Evolutionary conservation across 2,797 vertebrate species (phyloP), one percentile per base, ranked within the genome.

Genomic region (Falco cherrug): DNA sequence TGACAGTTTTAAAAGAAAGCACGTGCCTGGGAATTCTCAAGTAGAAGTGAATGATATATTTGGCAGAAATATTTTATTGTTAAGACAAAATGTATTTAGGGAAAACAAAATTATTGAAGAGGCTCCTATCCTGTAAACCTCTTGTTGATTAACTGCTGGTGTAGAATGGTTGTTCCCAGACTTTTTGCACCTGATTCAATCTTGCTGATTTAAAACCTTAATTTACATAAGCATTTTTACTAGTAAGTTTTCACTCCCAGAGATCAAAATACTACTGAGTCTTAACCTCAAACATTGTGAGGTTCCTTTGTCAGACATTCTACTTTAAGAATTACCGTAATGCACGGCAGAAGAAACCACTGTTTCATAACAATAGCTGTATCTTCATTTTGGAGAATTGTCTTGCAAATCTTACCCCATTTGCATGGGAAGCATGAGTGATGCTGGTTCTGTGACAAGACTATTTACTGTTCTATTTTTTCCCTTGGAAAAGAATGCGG

Each of bases 11-110:
- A 37, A 56, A 57, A 29, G 43, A 5, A 59, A 28, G 31, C 37
- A 33, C 26, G 7, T 2, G 41, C 39, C 13, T 11, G 7, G 70
- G 47, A 65, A 37, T 53, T 67, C 25, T 7, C 63, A 16, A 10
- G 31, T 45, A 21, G 47, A 57, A 35, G 59, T 0, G 2, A 8
- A 10, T 29, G 0, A 3, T 1, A 4, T 7, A 1, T 5, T 83
- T 60, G 64, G 76, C 85, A 88, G 73, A 45, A 41, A 29, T 43
- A 5, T 19, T 60, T 33, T 37, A n/a, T 31, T 74, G 19, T 56
- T 67, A 17, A 50, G 43, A 45, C 43, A 45, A 45, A 11, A 33
- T 25, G 4, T 1, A 45, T 7, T 13, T 45, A 57, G 45, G 41
- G 60, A 50, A 54, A 50, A 39, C 28, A 56, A 24, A 54, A 65